Base-by-base conservation (phyloP, 2,797 vertebrate genomes). In the Dendrocincla fuliginosa region DNA sequence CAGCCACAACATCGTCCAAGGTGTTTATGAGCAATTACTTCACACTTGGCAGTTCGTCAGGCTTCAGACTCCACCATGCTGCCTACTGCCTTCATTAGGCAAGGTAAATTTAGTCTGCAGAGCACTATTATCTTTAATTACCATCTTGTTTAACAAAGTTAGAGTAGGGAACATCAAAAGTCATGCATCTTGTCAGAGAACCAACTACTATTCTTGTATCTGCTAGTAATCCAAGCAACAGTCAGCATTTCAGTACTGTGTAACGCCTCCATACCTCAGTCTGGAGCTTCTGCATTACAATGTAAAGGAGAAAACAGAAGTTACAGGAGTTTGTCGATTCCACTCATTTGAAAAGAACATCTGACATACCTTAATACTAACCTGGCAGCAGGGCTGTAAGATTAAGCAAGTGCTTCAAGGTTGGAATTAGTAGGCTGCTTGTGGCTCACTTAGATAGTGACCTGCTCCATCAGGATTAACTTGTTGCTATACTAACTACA, bases 91-190 rank as follows among this genome's bases (percentile, higher is more conserved):
- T 87, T 84, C 64, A 49, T 67, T 68, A 94, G 41, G 49, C 33
- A 82, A 89, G 70, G 64, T 57, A 87, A 80, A 85, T 60, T 87
- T 71, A 95, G 69, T 88, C 47, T 90, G 63, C 49, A 90, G 42
- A 60, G 39, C 32, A 47, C 42, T 19, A 73, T 83, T 91, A 96
- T 87, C 84, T 91, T 77, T 85, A 89, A 96, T 92, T 96, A 93
- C 35, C 35, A 95, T 93, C 93, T 92, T 92, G 46, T 85, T 95
- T 71, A 87, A 84, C 47, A 68, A 71, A 86, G 87, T 67, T 19
- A 90, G 52, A 81, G 46, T 46, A 37, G 35, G 8, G 69, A 94
- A 90, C 53, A 85, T 49, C 7, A 2, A 35, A 85, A 89, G 49
- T 57, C 53, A 87, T 4, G 7, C 61, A 87, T 75, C n/a, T 89